A percentile compares a stretch with the other conserved stretches of the same genome.
Evolutionary conservation across 2,888 invertebrate genomes (phyloP).

Genomic region (Notodonta ziczac): DNA sequence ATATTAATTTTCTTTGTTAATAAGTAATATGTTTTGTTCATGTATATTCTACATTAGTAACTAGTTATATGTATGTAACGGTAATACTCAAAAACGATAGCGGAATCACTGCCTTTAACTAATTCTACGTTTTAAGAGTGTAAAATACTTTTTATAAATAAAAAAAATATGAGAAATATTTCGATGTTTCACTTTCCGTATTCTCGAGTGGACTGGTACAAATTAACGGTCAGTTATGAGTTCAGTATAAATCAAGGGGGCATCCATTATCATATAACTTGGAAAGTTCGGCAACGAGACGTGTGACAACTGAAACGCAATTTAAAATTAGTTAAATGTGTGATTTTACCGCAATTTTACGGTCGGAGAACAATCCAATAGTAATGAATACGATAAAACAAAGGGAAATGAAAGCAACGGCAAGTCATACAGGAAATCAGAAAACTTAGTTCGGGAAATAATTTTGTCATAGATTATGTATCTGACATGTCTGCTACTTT

Average conservation of each 20-base stretch:
- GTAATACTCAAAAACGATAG: conserved; percentile 74
- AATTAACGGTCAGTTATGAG: too few relatives aligned
- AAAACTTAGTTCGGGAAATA: too few relatives aligned
- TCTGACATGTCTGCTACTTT: background rate
- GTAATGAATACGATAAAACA: too few relatives aligned
- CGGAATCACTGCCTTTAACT: conserved; percentile 78
- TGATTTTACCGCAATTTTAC: too few relatives aligned
- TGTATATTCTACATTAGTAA: conserved; percentile 33
- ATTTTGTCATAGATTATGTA: background rate
- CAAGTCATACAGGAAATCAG: too few relatives aligned
- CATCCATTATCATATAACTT: too few relatives aligned
- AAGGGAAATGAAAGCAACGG: too few relatives aligned
- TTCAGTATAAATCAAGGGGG: too few relatives aligned
- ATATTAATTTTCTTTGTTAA: conserved; percentile 41
- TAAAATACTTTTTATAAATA: conserved; percentile 56
- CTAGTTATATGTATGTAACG: conserved; percentile 43
- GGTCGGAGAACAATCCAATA: too few relatives aligned
- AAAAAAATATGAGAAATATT: conserved; percentile 33
- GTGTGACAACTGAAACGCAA: too few relatives aligned
- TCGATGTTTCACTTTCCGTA: background rate
- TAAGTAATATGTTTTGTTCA: conserved; percentile 32
- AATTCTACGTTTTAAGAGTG: conserved; percentile 69
- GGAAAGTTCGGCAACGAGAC: too few relatives aligned
- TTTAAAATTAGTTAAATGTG: too few relatives aligned
- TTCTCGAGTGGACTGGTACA: background rate